Base-by-base conservation (phyloP, 2,797 vertebrate genomes). In the Ibycter americanus region DNA sequence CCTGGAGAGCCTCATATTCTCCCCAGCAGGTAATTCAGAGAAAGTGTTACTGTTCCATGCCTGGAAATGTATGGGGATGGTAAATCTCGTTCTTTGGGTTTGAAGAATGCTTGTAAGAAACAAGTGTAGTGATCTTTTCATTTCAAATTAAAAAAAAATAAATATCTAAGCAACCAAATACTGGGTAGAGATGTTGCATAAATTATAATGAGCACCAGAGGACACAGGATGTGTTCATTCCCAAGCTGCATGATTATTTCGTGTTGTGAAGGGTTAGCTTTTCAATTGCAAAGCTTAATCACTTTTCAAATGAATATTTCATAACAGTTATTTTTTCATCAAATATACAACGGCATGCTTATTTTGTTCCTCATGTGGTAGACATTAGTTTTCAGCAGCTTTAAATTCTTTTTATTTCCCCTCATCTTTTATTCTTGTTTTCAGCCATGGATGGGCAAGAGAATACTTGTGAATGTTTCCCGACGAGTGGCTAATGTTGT, bases 251-350 rank as follows among this genome's bases (percentile, higher is more conserved):
- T 96, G 95, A 96, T 96, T 98, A 97, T 97, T 98, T 96, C 61
- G 91, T 97, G 96, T 97, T 98, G 96, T 96, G 97, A 98, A 97
- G 97, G 97, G 97, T 98, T 98, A 96, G 97, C 96, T 96, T 98
- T 98, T 97, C 97, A 97, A 92, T 96, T 97, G 96, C 91, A 97
- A 97, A 97, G 96, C 97, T 98, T 98, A 98, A 98, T 98, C 98
- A 98, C 97, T 97, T 98, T 98, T 98, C 97, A 98, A 89, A 97
- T 98, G 97, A 98, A 97, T 98, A 97, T 98, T 98, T 98, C 96
- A 98, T 98, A 97, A 95, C 97, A 97, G 95, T 97, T 97, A 94
- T 94, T 98, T 98, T 98, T 95, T 95, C 97, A 96, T 95, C 97
- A 96, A 96, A 91, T 97, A 93, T 96, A 96, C 89, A 96, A 95